Evolutionary conservation across 2,888 invertebrate genomes (phyloP).

Genomic region (Agonopterix heracliana): DNA sequence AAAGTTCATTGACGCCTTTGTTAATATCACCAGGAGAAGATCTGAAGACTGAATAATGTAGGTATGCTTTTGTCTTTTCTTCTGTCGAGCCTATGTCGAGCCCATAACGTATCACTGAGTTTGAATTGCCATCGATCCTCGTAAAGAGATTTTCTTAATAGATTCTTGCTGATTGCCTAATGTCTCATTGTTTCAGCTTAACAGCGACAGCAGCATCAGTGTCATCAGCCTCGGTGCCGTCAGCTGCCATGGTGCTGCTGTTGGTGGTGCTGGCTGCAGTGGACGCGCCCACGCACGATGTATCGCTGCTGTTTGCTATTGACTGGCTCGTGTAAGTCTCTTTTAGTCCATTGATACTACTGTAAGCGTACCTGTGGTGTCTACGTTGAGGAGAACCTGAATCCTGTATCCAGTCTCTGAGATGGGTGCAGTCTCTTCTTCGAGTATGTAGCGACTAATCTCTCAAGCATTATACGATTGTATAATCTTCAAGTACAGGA

Average conservation of each 20-base stretch:
- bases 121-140: too few relatives aligned
- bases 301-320: slow-evolving; percentile 88
- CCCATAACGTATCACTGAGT: too few relatives aligned
- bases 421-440: not conserved
- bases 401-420: too few relatives aligned
- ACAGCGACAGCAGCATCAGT: slow-evolving; percentile 92
- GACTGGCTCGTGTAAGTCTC: slow-evolving; percentile 92
- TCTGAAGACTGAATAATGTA: too few relatives aligned
- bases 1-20: too few relatives aligned
- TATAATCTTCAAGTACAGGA: too few relatives aligned
- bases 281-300: slow-evolving; percentile 87
- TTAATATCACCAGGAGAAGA: too few relatives aligned
- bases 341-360: not conserved
- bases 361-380: not conserved
- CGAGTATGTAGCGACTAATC: not conserved
- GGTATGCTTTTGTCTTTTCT: too few relatives aligned
- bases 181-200: slow-evolving; percentile 68
- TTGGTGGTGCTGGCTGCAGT: slow-evolving; percentile 88
- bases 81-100: too few relatives aligned
- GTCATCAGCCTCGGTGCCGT: slow-evolving; percentile 91
- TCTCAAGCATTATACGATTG: too few relatives aligned
- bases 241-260: slow-evolving; percentile 88
- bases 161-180: too few relatives aligned
- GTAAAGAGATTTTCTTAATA: too few relatives aligned
- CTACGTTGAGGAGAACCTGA: not conserved